Base-by-base conservation (phyloP, 1,140 invertebrate species). In the Orchestia grillus region DNA sequence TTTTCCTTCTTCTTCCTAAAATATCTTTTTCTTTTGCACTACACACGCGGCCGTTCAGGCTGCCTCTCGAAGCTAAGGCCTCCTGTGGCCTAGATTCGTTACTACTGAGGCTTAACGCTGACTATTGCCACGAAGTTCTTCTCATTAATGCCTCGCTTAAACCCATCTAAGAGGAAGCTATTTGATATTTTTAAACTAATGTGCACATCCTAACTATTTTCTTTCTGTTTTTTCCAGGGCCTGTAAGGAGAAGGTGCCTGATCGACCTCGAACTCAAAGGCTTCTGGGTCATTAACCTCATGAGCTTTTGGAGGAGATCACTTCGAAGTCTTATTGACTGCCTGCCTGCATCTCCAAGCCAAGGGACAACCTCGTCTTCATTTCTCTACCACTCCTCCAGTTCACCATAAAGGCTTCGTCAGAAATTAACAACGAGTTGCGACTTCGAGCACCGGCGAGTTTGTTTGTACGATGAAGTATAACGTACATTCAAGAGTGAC, bases 281-380 rank as follows among this genome's bases (percentile, higher is more conserved):
- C 44, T 91, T 91, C 88, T 44, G 88, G 19, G 41, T 0, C 88
- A 91, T 91, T 91, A 43, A 44, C 6, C 44, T 44, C 44, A 91
- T 43, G 0, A 41, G 88, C 88, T 91, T 91, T 91, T 91, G 88
- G 41, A 91, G 36, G 88, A 91, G 88, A 91, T 91, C 88, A 91
- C 88, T 91, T 91, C 88, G 28, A 42, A 43, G 88, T 91, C 88
- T 43, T 28, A 91, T 91, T 91, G 28, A 44, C 28, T 28, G 88
- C 6, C 88, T 23, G 88, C 88, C 62, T 77, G 62, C 62, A 77
- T 77, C 62, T 15, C 28, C 11, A 77, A 77, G 28, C 62, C 62
- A 36, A 77, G 36, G 62, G 28, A 28, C 62, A 77, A 77, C 62
- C 62, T 3, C 28, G 36, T 77, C 28, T 36, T 77, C 28, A 77